Evolutionary conservation across 2,113 vertebrate species (phyloP).

Genomic region (Sula dactylatra): DNA sequence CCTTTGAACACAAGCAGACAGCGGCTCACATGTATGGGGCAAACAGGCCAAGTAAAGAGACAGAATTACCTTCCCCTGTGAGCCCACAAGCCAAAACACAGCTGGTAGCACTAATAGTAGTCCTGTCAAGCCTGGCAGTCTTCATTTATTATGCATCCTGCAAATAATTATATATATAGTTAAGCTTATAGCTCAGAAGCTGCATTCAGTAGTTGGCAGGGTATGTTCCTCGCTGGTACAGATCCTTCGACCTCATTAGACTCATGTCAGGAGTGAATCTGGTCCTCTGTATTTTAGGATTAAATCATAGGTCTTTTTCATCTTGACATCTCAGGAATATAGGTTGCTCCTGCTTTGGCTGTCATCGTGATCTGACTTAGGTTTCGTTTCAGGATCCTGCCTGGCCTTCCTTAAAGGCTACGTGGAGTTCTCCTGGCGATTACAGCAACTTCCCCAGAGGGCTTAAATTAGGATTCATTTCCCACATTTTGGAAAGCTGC

Average conservation of each 20-base stretch:
- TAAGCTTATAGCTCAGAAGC: not conserved
- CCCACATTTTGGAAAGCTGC: not conserved
- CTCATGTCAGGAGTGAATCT: not conserved
- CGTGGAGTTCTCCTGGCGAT: not conserved
- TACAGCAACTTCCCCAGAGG: not conserved
- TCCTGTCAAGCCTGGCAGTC: not conserved
- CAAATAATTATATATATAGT: not conserved
- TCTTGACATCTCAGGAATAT: not conserved
- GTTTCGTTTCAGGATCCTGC: not conserved
- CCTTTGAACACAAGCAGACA: not conserved
- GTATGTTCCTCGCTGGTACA: not conserved
- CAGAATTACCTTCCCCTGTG: not conserved
- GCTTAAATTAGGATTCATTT: not conserved
- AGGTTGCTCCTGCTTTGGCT: not conserved
- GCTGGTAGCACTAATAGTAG: not conserved
- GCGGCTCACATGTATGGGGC: not conserved
- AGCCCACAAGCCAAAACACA: constrained; percentile 38
- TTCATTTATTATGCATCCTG: not conserved
- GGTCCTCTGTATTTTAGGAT: not conserved
- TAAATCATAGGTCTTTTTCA: not conserved
- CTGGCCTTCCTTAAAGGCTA: not conserved
- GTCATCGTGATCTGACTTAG: not conserved
- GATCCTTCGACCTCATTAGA: not conserved
- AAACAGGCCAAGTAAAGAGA: not conserved
- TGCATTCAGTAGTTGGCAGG: not conserved